Evolutionary conservation across 1,140 invertebrate species (phyloP).

Genomic region (Aphidius gifuensis): DNA sequence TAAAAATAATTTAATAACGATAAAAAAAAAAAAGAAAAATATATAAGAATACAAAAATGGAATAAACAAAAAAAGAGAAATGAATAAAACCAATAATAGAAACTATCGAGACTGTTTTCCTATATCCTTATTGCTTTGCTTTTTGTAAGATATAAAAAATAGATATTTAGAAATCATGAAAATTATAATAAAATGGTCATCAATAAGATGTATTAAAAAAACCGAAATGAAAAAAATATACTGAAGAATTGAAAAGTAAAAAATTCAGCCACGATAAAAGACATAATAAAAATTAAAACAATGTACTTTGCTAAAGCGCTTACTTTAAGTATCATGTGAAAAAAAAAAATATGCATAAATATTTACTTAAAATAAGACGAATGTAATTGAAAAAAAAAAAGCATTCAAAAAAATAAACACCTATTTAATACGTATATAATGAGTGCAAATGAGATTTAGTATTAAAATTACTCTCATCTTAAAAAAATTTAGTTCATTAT

Average conservation of each 20-base stretch:
- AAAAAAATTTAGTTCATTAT: conserved; percentile 7
- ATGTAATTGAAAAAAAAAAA: background rate
- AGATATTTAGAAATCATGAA: background rate
- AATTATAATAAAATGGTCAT: background rate
- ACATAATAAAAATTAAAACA: background rate
- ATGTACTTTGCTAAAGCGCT: too few species aligned
- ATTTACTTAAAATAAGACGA: background rate
- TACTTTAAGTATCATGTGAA: too few species aligned
- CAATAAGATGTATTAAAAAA: background rate
- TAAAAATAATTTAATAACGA: too few species aligned
- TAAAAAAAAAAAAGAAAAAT: too few species aligned
- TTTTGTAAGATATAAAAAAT: conserved; percentile 18
- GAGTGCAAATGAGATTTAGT: conserved; percentile 49
- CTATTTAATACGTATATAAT: conserved; percentile 29
- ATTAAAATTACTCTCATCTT: conserved; percentile 22
- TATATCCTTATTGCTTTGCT: conserved; percentile 21
- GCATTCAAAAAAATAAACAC: conserved; percentile 1
- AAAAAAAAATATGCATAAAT: conserved; percentile 9
- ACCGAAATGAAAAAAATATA: background rate
- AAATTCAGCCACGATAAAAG: background rate
- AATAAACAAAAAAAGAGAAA: conserved; percentile 1
- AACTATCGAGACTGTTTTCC: conserved; percentile 24
- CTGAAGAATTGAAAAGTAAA: background rate
- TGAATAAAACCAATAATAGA: conserved; percentile 20
- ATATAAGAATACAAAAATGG: background rate